Conservation (phyloP, 30 jellyfish, hydroid and myxozoan species). For the Pseudorhiza aurosa region DNA sequence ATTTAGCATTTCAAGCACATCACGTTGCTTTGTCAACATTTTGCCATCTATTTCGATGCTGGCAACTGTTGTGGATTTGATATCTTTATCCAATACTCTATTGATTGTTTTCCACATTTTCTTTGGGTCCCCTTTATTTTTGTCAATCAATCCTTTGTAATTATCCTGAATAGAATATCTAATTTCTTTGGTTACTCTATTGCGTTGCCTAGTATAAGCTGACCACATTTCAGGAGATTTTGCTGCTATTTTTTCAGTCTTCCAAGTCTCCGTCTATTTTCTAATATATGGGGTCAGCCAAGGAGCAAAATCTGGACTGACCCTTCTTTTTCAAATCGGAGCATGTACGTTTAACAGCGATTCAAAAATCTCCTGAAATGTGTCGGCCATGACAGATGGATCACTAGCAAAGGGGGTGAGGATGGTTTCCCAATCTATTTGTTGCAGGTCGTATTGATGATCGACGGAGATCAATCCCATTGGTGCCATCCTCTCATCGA, state of each 20-base stretch:
- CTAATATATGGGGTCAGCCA: slow-evolving; percentile 55
- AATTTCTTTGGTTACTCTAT: slow-evolving; percentile 35
- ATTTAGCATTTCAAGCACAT: slow-evolving; percentile 52
- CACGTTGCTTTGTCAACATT: slow-evolving; percentile 55
- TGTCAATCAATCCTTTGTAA: slow-evolving; percentile 44
- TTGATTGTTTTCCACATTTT: slow-evolving; percentile 57
- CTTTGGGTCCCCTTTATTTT: slow-evolving; percentile 42
- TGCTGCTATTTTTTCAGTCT: slow-evolving; percentile 46
- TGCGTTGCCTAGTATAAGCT: slow-evolving; percentile 51
- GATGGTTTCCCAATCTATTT: no score
- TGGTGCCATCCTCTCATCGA: no score
- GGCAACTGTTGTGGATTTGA: slow-evolving; percentile 31
- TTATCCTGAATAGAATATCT: slow-evolving; percentile 32
- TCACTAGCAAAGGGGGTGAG: no score
- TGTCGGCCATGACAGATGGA: no score
- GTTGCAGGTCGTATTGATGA: no score
- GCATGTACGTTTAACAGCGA: slow-evolving; percentile 5
- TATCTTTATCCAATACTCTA: slow-evolving; percentile 38
- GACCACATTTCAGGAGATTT: slow-evolving; percentile 60
- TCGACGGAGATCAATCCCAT: no score
- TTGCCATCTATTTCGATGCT: slow-evolving; percentile 46
- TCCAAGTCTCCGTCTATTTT: slow-evolving; percentile 53
- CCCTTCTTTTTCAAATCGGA: slow-evolving; percentile 10
- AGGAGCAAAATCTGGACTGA: slow-evolving; percentile 57
- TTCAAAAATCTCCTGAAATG: no score